phyloP scores from a whole-genome alignment of 2,113 vertebrate genomes.

The Xiphophorus hellerii region DNA sequence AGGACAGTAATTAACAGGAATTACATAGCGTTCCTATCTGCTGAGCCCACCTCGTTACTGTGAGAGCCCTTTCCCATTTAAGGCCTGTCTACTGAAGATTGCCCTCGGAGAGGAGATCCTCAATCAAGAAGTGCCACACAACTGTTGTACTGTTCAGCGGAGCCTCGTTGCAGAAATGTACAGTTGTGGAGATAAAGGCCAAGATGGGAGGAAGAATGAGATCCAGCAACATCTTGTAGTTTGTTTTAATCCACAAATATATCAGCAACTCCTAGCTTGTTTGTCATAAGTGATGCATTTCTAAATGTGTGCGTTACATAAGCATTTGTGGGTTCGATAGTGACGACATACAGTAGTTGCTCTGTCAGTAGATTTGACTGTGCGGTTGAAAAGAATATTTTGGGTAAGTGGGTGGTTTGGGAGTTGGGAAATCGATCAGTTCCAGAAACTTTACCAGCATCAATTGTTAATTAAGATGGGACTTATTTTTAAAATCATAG shows the following conservation, averaged over 20 bases:
- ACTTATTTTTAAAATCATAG: not conserved
- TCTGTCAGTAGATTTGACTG: conserved; percentile 19
- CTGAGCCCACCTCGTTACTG: conserved; percentile 49
- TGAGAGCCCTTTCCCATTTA: conserved; percentile 65
- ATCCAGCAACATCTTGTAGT: not conserved
- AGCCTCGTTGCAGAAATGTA: conserved; percentile 16
- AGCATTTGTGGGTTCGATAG: not conserved
- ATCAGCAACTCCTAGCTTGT: not conserved
- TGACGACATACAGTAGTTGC: conserved; percentile 5
- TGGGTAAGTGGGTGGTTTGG: conserved; percentile 32
- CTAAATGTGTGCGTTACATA: not conserved
- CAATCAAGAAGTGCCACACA: conserved; percentile 39
- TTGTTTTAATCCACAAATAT: not conserved
- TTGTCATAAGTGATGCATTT: conserved; percentile 1
- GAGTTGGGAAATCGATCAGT: conserved; percentile 36
- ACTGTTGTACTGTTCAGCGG: conserved; percentile 32
- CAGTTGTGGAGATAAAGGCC: conserved; percentile 28
- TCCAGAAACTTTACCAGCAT: conserved; percentile 11
- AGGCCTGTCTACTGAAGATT: conserved; percentile 68
- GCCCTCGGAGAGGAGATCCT: conserved; percentile 41
- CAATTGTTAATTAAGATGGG: not conserved
- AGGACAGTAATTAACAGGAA: conserved; percentile 79
- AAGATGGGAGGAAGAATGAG: not conserved
- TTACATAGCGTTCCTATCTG: conserved; percentile 72
- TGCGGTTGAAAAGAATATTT: not conserved